Evolutionary conservation across 2,113 vertebrate genomes (phyloP).

Genomic region (Muntiacus muntjak): DNA sequence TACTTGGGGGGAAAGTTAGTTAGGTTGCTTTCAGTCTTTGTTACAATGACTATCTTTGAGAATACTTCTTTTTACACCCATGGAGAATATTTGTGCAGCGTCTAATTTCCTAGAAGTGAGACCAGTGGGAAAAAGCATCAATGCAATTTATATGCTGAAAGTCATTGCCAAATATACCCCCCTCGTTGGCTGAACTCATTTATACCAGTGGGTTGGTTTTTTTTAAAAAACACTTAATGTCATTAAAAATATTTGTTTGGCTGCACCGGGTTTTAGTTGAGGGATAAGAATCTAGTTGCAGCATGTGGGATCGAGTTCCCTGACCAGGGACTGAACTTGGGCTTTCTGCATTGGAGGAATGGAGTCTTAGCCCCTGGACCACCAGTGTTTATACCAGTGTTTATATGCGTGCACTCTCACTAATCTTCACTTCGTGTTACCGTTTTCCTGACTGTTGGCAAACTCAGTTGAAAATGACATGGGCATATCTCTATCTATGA

Average conservation of each 20-base stretch:
- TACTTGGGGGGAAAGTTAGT: neutral
- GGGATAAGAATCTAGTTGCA: neutral
- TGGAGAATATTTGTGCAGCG: neutral
- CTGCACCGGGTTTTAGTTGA: neutral
- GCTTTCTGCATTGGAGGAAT: neutral
- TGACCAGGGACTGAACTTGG: neutral
- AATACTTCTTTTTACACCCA: neutral
- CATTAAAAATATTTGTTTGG: neutral
- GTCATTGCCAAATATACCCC: neutral
- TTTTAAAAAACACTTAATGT: neutral
- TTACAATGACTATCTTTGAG: neutral
- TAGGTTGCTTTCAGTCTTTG: neutral
- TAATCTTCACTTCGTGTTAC: neutral
- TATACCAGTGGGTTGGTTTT: no score
- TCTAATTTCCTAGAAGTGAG: neutral
- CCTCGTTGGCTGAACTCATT: neutral
- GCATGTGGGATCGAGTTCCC: neutral
- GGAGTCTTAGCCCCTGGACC: neutral
- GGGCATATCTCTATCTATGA: neutral
- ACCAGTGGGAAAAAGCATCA: neutral
- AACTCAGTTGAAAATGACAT: neutral
- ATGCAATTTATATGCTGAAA: neutral
- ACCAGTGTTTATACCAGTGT: neutral
- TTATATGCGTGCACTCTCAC: neutral
- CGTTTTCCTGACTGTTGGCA: neutral